Conservation (phyloP, 1,140 invertebrate genomes). For the Cryptotermes secundus region DNA sequence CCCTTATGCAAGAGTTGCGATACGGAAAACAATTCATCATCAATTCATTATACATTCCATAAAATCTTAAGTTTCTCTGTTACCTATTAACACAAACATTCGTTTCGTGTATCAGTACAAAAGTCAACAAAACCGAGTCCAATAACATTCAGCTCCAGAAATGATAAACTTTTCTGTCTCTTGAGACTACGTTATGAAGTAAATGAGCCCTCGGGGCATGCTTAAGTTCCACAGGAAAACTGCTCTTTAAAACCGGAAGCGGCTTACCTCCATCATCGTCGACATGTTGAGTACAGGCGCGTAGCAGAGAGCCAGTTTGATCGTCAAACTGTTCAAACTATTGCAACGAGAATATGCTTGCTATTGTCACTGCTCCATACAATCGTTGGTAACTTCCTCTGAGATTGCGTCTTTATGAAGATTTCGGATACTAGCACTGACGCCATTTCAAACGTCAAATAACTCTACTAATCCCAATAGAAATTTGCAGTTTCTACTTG, state of each 20-base stretch:
- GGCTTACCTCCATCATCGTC: constrained; percentile 49
- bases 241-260: background rate
- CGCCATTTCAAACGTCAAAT: constrained; percentile 3
- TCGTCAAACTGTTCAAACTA: constrained; percentile 30
- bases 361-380: background rate
- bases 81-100: no score
- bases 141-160: no score
- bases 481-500: background rate
- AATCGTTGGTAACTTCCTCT: background rate
- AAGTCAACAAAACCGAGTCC: no score
- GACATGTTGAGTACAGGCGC: constrained; percentile 53
- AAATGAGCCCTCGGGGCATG: no score
- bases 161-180: no score
- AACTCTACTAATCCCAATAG: background rate
- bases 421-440: background rate
- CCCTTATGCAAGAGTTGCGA: no score
- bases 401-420: background rate
- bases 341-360: background rate
- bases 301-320: constrained; percentile 53
- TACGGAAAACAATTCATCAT: no score
- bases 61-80: no score
- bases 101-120: no score
- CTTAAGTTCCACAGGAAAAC: no score
- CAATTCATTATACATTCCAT: no score
- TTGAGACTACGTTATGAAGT: no score